Evolutionary conservation across 2,797 vertebrate genomes (phyloP), one percentile per base, ranked within the genome.

Genomic region (Mormyrus hasselquistii): DNA sequence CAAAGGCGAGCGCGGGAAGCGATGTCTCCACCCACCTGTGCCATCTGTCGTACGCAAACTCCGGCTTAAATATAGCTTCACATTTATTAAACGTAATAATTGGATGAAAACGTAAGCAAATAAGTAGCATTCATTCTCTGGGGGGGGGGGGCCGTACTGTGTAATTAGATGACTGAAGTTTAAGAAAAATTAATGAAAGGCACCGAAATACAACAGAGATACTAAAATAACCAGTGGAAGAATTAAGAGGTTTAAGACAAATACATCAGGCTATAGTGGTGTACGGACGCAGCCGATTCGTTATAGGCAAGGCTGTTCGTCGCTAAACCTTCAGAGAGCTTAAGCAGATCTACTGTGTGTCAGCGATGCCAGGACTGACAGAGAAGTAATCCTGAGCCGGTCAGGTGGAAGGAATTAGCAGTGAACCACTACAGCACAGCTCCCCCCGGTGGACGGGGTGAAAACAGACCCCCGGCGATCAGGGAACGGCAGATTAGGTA

Each of bases 111-210:
- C 69, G 90, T 55, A 88, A 83, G 22, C 2, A 44, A 90, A 90
- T 90, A 89, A 90, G 90, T 90, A 90, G 88, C 88, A 89, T 73
- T 85, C 69, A n/a, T 38, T 88, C 89, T 65, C 55, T 87, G 79
- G 25, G 25, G 25, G 25, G 25, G 25, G 86, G 55, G 87, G 52
- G 65, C 87, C 47, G 10, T 85, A 59, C 29, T 59, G 62, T 88
- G 89, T 90, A 90, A 92, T 89, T 89, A 90, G 87, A 91, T 38
- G n/a, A 88, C 52, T 22, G 29, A 82, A 82, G 50, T 86, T 47
- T 7, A 69, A 47, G 22, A 69, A 53, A 49, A 83, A 34, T 65
- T 22, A 59, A 19, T 25, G 25, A 49, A 34, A 52, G 25, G 29
- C 65, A 16, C 22, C 25, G 59, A 86, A 89, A 85, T 53, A 41